A percentile compares a stretch with the other conserved stretches of the same genome.
Conservation (phyloP, 2,888 invertebrate genomes). For the Idaea biselata region DNA sequence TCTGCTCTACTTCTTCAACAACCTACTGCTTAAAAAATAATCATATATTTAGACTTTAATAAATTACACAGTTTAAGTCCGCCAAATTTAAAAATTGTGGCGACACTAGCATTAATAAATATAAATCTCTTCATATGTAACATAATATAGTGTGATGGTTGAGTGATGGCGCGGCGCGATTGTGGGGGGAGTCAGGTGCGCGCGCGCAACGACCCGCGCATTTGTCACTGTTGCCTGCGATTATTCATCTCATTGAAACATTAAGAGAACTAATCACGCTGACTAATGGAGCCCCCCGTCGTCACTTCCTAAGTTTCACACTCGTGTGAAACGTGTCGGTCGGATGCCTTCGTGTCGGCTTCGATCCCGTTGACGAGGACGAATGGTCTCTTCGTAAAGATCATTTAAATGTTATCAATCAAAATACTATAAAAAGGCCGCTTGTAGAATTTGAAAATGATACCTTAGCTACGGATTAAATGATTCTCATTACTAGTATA, state of each 20-base stretch:
- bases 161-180: slow-evolving; percentile 71
- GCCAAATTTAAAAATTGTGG: slow-evolving; percentile 40
- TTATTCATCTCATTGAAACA: slow-evolving; percentile 81
- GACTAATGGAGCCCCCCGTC: slow-evolving; percentile 80
- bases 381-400: slow-evolving; percentile 48
- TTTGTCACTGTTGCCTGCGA: slow-evolving; percentile 78
- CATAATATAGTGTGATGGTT: slow-evolving; percentile 55
- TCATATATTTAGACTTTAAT: slow-evolving; percentile 18
- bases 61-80: slow-evolving; percentile 33
- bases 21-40: not conserved
- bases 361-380: slow-evolving; percentile 52
- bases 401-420: slow-evolving; percentile 45
- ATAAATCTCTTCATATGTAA: slow-evolving; percentile 77
- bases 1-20: not conserved
- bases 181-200: slow-evolving; percentile 71
- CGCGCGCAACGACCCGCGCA: slow-evolving; percentile 66
- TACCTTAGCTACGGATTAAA: not conserved
- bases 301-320: slow-evolving; percentile 76
- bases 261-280: slow-evolving; percentile 79
- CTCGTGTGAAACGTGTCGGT: slow-evolving; percentile 45
- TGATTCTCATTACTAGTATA: not conserved
- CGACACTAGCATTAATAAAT: slow-evolving; percentile 63
- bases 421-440: slow-evolving; percentile 20
- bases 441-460: slow-evolving; percentile 2
- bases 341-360: slow-evolving; percentile 48